phyloP scores from a whole-genome alignment of 2,797 vertebrate species.

The Paramormyrops hopkinsi region DNA sequence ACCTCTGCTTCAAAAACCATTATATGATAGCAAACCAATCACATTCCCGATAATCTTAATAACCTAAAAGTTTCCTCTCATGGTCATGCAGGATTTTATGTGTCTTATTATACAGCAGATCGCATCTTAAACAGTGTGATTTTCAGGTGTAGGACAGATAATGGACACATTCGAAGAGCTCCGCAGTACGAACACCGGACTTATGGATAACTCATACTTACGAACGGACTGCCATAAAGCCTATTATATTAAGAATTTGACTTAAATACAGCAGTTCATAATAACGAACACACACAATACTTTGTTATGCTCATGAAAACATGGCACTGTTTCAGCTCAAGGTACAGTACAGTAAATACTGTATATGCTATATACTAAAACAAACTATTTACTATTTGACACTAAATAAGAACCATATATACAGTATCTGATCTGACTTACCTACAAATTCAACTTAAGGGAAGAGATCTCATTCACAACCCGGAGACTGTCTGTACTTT shows the following conservation, averaged over 20 bases:
- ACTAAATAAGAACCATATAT: neutral
- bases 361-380: neutral
- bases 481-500: neutral
- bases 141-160: neutral
- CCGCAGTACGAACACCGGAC: neutral
- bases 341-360: neutral
- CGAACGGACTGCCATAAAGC: neutral
- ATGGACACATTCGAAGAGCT: neutral
- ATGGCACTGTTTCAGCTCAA: neutral
- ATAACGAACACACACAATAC: neutral
- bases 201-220: neutral
- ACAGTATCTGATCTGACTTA: neutral
- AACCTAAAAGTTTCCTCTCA: constrained; percentile 36
- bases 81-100: constrained; percentile 27
- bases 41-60: constrained; percentile 24
- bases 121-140: neutral
- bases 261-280: neutral
- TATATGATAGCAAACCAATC: constrained; percentile 23
- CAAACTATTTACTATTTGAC: neutral
- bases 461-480: neutral
- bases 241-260: neutral
- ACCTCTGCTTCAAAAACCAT: constrained; percentile 18
- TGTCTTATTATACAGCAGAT: neutral
- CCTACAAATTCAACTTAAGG: neutral
- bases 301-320: neutral